Evolutionary conservation across 2,888 invertebrate genomes (phyloP), one percentile per base, ranked within the genome.

Genomic region (Amaurobius ferox): DNA sequence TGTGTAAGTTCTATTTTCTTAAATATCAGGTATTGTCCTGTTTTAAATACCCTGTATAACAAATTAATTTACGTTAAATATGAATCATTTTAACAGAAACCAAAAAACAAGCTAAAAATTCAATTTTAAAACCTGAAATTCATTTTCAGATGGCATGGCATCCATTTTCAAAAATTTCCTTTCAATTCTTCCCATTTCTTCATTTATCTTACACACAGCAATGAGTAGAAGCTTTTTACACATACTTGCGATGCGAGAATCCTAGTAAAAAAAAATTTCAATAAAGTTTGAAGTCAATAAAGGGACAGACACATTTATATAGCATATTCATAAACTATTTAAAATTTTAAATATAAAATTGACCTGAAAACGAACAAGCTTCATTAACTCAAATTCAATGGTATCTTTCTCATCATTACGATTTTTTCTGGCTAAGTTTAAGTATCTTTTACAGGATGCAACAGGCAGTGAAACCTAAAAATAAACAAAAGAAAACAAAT

Each of bases 331-430:
- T 5, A 48, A 48, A 48, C n/a, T n/a, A n/a, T n/a, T n/a, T n/a
- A n/a, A n/a, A n/a, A n/a, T n/a, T n/a, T 19, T 30, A 66, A 66
- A 66, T 6, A 55, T 3, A 55, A 55, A 55, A 23, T 19, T 7
- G n/a, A 79, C 79, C 79, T 79, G 79, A 72, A 70, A 79, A 6
- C 79, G 71, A 11, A 79, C 64, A 35, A 79, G 48, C n/a, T 79
- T 72, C 79, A 79, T 66, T 6, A 79, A 13, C 48, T 79, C 79
- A 72, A 79, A 79, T 44, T 79, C 64, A 35, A 66, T 48, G 3
- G 48, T 9, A 35, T 35, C 64, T 19, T 48, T 62, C 35, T 72
- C 66, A 32, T 62, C n/a, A 28, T 66, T 44, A 28, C 79, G 19
- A 39, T 72, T 79, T 35, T 79, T 79, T 28, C 66, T 35, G 35